Percentiles rank a stretch among this genome's conserved stretches.
Conservation (phyloP, 2,113 vertebrate genomes). For the Pangasianodon gigas region DNA sequence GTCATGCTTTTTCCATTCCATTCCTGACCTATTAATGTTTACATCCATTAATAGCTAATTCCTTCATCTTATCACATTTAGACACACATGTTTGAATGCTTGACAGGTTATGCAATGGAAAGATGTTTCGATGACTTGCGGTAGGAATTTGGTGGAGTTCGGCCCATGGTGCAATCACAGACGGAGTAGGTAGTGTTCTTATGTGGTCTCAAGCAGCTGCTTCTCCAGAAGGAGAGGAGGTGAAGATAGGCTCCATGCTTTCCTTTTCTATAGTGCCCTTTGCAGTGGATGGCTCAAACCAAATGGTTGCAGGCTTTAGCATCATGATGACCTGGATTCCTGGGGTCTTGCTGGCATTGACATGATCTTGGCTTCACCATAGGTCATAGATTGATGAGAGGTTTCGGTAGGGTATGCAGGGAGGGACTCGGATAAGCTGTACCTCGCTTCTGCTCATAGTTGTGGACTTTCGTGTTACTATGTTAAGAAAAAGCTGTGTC, state of each 20-base stretch:
- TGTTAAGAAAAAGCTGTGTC: conserved; percentile 8
- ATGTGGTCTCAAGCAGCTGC: conserved; percentile 18
- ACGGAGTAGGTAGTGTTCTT: conserved; percentile 16
- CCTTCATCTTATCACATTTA: conserved; percentile 53
- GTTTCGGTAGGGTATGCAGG: conserved; percentile 19
- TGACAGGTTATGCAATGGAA: conserved; percentile 52
- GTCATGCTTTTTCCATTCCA: conserved; percentile 58
- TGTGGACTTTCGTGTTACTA: conserved; percentile 18
- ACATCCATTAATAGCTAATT: conserved; percentile 56
- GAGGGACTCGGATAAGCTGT: conserved; percentile 1
- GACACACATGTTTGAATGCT: conserved; percentile 33
- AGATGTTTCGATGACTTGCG: conserved; percentile 33
- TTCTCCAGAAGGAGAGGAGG: conserved; percentile 8
- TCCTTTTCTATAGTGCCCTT: conserved; percentile 18
- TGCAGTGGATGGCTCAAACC: conserved; percentile 31
- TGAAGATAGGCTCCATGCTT: conserved; percentile 25
- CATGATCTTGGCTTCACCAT: conserved; percentile 36
- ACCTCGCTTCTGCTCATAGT: conserved; percentile 4
- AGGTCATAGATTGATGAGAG: conserved; percentile 46
- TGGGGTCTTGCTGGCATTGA: conserved; percentile 44
- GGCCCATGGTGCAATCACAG: conserved; percentile 10
- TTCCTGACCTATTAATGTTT: conserved; percentile 56
- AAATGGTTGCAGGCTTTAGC: conserved; percentile 42
- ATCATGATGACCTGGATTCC: conserved; percentile 57
- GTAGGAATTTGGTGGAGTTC: conserved; percentile 26